Evolutionary conservation across 2,113 vertebrate species (phyloP), one percentile per base, ranked within the genome.

Genomic region (Anoura caudifer): DNA sequence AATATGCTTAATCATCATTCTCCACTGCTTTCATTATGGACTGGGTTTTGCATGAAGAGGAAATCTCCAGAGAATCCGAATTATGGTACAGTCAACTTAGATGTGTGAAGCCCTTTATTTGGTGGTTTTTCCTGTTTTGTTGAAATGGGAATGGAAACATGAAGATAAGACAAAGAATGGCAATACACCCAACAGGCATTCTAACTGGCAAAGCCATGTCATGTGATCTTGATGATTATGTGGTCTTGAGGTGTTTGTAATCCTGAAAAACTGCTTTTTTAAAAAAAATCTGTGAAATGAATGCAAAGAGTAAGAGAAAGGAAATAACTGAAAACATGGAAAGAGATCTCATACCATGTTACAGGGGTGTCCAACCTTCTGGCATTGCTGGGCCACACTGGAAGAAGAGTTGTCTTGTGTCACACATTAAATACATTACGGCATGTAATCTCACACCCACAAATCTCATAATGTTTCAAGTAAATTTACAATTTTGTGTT

Each of bases 271-370:
- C 7, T 11, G 5, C 24, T 72, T 63, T 77, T 72, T 63, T 77
- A 6, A 17, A 45, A 54, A 79, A 73, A 50, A 41, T 52, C 2
- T 92, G 43, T 65, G 33, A 70, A 87, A 50, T 70, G 13, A 93
- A 87, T 24, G 41, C 45, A 61, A 76, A 93, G 28, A 31, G 5
- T 90, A 33, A 79, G 12, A 72, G 50, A 73, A 92, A 82, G 61
- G 87, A 96, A 79, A 90, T 50, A 96, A 79, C 5, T 87, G 1
- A 36, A 81, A 94, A 92, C 87, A n/a, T 43, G 45, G 54, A 43
- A 81, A 59, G 38, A 70, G 45, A 59, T 72, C 26, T 24, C 19
- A 7, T 59, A 73, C 50, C 22, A 19, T 85, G 33, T 52, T 22
- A 56, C 19, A 56, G 20, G 54, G 54, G 9, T 56, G 54, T 22